Evolutionary conservation across 1,140 invertebrate species (phyloP).

Genomic region (Listronotus oregonensis): DNA sequence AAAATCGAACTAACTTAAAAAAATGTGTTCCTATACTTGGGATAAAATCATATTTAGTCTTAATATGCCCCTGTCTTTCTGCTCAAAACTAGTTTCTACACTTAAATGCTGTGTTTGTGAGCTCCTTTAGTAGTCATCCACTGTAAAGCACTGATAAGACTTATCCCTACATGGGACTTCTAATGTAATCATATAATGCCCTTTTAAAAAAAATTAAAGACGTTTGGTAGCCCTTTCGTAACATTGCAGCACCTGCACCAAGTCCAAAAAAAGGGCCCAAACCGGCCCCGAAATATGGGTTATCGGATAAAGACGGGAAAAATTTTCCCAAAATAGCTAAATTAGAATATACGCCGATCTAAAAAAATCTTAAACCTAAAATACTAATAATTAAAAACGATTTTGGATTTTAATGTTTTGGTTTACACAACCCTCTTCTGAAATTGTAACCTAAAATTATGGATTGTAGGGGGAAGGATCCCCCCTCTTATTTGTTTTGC

Average conservation of each 20-base stretch:
- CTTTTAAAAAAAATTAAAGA: slow-evolving; percentile 84
- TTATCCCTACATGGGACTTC: slow-evolving; percentile 96
- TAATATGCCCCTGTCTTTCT: slow-evolving; percentile 91
- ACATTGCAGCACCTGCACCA: slow-evolving; percentile 84
- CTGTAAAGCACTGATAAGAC: slow-evolving; percentile 94
- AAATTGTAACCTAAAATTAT: too few relatives aligned
- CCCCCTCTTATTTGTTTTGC: too few relatives aligned
- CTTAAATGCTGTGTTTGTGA: slow-evolving; percentile 90
- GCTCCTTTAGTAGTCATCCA: slow-evolving; percentile 90
- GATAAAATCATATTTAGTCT: slow-evolving; percentile 95
- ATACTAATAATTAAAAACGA: too few relatives aligned
- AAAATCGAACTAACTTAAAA: slow-evolving; percentile 79
- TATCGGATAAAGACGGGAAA: slow-evolving; percentile 79
- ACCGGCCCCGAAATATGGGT: slow-evolving; percentile 98
- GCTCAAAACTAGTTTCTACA: slow-evolving; percentile 91
- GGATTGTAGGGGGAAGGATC: too few relatives aligned
- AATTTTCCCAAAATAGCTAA: slow-evolving; percentile 64
- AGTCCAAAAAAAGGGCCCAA: slow-evolving; percentile 95
- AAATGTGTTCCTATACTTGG: slow-evolving; percentile 95
- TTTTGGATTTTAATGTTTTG: too few relatives aligned
- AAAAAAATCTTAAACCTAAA: too few relatives aligned
- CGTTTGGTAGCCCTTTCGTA: slow-evolving; percentile 80
- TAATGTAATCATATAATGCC: slow-evolving; percentile 93
- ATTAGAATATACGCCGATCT: too few relatives aligned
- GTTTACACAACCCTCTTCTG: too few relatives aligned